Conservation (phyloP, 1,140 invertebrate species). For the Drosophila serrata region DNA sequence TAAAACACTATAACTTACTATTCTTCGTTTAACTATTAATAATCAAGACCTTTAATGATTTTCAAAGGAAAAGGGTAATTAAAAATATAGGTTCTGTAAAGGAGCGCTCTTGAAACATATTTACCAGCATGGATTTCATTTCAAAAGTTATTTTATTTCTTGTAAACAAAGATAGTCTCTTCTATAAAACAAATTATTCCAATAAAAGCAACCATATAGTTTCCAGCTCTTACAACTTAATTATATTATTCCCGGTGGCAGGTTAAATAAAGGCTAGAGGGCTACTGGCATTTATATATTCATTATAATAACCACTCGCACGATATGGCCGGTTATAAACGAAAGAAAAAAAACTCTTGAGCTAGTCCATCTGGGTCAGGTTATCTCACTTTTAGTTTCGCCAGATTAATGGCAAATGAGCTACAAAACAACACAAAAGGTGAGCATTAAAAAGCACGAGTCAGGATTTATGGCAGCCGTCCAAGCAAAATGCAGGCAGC, state of each 20-base stretch:
- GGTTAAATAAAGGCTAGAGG: neutral
- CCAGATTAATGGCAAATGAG: slow-evolving; percentile 60
- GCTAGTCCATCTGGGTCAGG: slow-evolving; percentile 32
- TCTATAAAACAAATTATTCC: slow-evolving; percentile 1
- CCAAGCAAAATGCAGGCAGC: slow-evolving; percentile 21
- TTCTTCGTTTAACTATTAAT: too few species aligned
- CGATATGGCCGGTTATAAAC: slow-evolving; percentile 14
- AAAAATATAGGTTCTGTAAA: neutral
- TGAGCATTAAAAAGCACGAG: slow-evolving; percentile 46
- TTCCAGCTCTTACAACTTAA: neutral
- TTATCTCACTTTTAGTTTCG: slow-evolving; percentile 32
- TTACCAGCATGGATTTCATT: neutral
- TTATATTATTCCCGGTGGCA: neutral
- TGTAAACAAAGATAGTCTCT: neutral
- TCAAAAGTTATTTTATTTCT: neutral
- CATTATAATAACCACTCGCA: slow-evolving; percentile 2
- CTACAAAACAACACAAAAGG: slow-evolving; percentile 46
- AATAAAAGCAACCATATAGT: neutral
- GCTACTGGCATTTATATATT: slow-evolving; percentile 16
- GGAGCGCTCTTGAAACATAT: neutral
- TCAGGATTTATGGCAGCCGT: slow-evolving; percentile 52
- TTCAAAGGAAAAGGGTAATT: neutral
- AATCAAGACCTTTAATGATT: neutral
- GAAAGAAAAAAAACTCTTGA: neutral
- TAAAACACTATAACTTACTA: too few species aligned